phyloP scores from a whole-genome alignment of 2,113 vertebrate species.

The Porphyrio hochstetteri region DNA sequence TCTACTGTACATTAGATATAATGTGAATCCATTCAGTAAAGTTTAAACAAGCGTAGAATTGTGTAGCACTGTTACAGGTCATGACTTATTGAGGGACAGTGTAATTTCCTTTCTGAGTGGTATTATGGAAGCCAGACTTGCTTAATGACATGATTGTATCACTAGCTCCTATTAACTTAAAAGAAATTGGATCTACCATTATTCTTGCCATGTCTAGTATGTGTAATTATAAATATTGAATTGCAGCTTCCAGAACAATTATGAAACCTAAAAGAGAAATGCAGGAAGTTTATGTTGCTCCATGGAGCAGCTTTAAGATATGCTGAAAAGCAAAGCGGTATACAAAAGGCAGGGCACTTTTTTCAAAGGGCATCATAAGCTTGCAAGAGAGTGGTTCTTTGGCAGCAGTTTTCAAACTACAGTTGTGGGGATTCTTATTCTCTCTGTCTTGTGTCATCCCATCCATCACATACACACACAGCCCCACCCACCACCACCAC shows the following conservation, averaged over 20 bases:
- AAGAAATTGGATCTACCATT: background rate
- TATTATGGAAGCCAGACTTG: background rate
- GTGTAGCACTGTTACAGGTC: background rate
- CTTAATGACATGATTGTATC: conserved; percentile 1
- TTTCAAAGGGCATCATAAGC: background rate
- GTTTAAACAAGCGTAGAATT: background rate
- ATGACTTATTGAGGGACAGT: background rate
- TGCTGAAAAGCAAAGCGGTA: background rate
- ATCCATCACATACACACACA: too few relatives aligned
- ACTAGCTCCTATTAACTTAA: background rate
- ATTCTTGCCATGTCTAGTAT: background rate
- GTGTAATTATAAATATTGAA: background rate
- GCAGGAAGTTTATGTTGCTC: background rate
- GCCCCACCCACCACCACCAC: too few relatives aligned
- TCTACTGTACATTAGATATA: background rate
- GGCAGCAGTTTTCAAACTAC: background rate
- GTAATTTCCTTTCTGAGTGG: background rate
- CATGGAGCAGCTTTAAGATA: background rate
- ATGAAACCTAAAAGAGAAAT: background rate
- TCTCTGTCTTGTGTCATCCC: background rate
- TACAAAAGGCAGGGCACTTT: background rate
- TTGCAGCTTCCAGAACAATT: background rate
- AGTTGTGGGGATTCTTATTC: background rate
- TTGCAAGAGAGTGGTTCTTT: background rate
- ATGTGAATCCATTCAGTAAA: background rate